These are phyloP conservation scores for Natator depressus DNA, from an alignment of 2,113 vertebrate genomes.

Conservation along the genomic window DNA sequence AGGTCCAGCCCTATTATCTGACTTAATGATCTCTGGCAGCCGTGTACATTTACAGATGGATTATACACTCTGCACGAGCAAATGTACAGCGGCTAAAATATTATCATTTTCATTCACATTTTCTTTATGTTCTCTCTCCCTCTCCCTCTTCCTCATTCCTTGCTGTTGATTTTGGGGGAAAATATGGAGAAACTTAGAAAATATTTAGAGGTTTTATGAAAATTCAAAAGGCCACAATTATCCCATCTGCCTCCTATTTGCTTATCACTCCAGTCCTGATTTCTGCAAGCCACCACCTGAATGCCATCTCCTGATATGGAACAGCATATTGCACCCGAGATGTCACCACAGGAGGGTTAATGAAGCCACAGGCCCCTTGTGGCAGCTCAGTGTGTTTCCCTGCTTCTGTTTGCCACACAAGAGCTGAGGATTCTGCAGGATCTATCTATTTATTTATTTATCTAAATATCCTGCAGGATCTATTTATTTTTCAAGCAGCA, in stretches of 20 bases:
- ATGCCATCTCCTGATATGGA: not conserved
- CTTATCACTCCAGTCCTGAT: not conserved
- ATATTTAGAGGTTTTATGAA: not conserved
- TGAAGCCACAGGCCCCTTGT: not conserved
- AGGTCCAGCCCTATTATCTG: not conserved
- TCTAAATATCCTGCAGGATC: not conserved
- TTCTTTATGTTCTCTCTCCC: not conserved
- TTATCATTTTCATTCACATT: not conserved
- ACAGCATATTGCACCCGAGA: not conserved
- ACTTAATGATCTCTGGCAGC: not conserved
- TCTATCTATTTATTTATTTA: no score
- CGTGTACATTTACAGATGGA: not conserved
- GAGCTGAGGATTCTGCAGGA: not conserved
- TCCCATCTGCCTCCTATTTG: not conserved
- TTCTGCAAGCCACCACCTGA: not conserved
- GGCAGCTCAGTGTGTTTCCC: not conserved
- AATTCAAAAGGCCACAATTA: not conserved
- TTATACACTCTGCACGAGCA: not conserved
- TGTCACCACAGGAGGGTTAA: not conserved
- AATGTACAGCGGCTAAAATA: not conserved
- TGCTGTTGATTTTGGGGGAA: not conserved
- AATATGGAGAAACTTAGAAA: not conserved
- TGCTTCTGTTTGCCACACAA: not conserved
- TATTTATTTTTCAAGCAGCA: slow-evolving; percentile 3
- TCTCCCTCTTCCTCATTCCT: not conserved